These are phyloP conservation scores for Micronycteris hirsuta DNA, from an alignment of 2,113 vertebrate species.

Conservation along the genomic window DNA sequence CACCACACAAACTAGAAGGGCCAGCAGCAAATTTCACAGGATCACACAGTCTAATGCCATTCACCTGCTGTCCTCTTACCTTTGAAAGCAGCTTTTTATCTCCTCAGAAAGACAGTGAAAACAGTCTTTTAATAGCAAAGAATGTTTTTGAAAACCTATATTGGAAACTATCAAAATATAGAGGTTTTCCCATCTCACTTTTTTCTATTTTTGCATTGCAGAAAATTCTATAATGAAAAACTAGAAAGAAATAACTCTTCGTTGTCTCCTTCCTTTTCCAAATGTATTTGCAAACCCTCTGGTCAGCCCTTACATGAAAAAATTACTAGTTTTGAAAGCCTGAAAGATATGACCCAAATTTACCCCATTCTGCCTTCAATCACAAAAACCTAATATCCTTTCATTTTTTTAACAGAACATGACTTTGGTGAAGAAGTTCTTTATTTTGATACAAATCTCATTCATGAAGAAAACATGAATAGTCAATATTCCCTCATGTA, in stretches of 20 bases:
- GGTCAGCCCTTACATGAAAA: conserved; percentile 2
- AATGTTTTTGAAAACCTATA: conserved; percentile 24
- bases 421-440: conserved; percentile 51
- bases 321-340: conserved; percentile 32
- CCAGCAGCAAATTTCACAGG: not conserved
- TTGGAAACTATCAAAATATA: conserved; percentile 38
- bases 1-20: not conserved
- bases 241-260: conserved; percentile 32
- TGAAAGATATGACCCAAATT: conserved; percentile 34
- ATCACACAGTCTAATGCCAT: not conserved
- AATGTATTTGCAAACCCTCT: conserved; percentile 41
- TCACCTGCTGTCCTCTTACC: not conserved
- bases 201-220: conserved; percentile 41
- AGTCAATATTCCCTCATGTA: conserved; percentile 67
- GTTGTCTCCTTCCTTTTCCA: conserved; percentile 26
- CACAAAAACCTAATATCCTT: conserved; percentile 38
- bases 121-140: conserved; percentile 17
- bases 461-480: conserved; percentile 63
- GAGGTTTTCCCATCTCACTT: conserved; percentile 23
- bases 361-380: conserved; percentile 17
- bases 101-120: conserved; percentile 2
- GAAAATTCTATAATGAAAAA: conserved; percentile 50
- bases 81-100: conserved; percentile 22
- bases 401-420: conserved; percentile 48
- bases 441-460: conserved; percentile 66